Base-by-base conservation (phyloP, 2,113 vertebrate species). In the Plecotus auritus region DNA sequence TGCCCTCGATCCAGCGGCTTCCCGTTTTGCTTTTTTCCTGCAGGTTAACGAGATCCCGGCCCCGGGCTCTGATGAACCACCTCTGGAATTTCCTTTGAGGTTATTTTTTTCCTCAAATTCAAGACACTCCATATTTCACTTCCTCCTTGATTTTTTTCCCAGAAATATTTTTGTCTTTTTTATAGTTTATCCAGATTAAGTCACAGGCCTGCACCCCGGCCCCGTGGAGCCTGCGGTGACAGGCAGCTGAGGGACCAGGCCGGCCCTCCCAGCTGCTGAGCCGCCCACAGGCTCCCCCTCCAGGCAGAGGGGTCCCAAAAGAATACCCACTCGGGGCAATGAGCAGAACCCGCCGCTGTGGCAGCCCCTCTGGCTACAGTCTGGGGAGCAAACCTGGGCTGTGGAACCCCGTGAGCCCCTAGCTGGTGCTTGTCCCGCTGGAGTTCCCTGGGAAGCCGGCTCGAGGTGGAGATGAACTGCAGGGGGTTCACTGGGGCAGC, bases 101-200 rank as follows among this genome's bases (percentile, higher is more conserved):
- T 94, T 94, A 83, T 91, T 17, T 95, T 97, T 95, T 96, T 77
- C n/a, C 69, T 94, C 83, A 94, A 97, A 97, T 95, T 96, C 83
- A 95, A 87, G 85, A 86, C 64, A 86, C 64, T 66, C 3, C 72
- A 90, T 92, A 90, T 92, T 96, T 86, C 70, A 94, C 81, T 97
- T 93, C 95, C 54, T 84, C 72, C 70, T 94, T 94, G 81, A 88
- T 70, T 85, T 95, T 95, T 94, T 94, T 54, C 66, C 87, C 92
- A 93, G 93, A 94, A 95, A 96, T 94, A 95, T 85, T 93, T 97
- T 96, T 95, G 84, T 85, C 72, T 96, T 94, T 96, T 96, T 93
- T 88, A 54, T 51, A 86, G 85, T 96, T 88, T 72, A 85, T 83
- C 66, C 80, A 85, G 92, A 92, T 96, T 93, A 83, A 85, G 78